These are phyloP conservation scores for Pachyuromys duprasi DNA, from an alignment of 2,797 vertebrate species.

Conservation along the genomic window DNA sequence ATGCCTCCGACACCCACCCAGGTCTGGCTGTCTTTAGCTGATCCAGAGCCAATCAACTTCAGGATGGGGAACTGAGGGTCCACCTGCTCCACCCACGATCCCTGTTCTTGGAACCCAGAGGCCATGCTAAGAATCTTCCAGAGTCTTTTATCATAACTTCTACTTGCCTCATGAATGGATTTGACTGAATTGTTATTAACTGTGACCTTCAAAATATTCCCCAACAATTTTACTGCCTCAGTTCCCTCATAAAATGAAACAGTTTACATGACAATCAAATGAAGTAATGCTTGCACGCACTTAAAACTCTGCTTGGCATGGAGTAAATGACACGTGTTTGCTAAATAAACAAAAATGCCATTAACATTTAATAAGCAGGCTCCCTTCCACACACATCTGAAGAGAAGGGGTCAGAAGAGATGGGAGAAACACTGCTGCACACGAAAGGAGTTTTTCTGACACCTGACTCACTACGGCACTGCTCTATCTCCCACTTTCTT, in stretches of 20 bases:
- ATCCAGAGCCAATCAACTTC: not conserved
- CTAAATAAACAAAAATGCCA: not conserved
- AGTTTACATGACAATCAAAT: not conserved
- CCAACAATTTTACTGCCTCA: not conserved
- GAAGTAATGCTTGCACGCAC: not conserved
- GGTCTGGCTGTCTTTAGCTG: not conserved
- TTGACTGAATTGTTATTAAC: not conserved
- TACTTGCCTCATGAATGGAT: not conserved
- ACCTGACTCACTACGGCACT: not conserved
- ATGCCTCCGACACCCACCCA: not conserved
- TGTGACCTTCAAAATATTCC: not conserved
- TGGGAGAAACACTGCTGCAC: not conserved
- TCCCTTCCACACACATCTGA: not conserved
- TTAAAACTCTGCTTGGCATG: not conserved
- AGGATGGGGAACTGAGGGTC: not conserved
- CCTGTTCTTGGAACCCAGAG: not conserved
- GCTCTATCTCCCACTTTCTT: not conserved
- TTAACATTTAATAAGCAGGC: not conserved
- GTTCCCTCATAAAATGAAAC: constrained; percentile 18
- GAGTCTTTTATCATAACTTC: not conserved
- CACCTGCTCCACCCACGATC: too few relatives aligned
- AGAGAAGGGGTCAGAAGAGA: not conserved
- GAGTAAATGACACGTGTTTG: not conserved
- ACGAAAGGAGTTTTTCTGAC: not conserved
- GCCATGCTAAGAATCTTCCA: not conserved